Evolutionary conservation across 2,113 vertebrate genomes (phyloP).

Genomic region (Acanthisitta chloris): DNA sequence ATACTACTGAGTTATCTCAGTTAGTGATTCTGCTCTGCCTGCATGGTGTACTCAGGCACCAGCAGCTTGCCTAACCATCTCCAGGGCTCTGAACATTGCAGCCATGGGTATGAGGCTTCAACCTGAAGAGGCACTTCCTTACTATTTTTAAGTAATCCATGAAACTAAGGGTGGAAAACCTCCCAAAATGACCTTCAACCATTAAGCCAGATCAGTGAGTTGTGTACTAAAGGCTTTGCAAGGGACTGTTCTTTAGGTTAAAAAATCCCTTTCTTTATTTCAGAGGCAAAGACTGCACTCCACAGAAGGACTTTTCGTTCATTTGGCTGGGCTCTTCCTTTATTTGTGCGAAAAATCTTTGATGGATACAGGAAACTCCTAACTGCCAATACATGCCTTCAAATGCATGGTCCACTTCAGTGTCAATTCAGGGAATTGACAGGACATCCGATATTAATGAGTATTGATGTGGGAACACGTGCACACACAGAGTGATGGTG

Average conservation of each 20-base stretch:
- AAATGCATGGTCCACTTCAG: neutral
- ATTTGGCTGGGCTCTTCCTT: neutral
- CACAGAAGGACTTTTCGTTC: neutral
- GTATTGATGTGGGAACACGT: neutral
- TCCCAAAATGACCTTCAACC: neutral
- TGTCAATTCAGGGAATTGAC: neutral
- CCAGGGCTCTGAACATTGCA: neutral
- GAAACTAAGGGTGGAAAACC: neutral
- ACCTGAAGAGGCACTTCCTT: neutral
- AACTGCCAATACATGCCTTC: neutral
- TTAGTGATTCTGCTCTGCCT: neutral
- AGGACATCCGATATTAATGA: neutral
- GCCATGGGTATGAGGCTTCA: neutral
- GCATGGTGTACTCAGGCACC: rapidly evolving
- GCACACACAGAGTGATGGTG: neutral
- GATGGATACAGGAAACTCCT: neutral
- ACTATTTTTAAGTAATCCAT: neutral
- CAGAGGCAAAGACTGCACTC: neutral
- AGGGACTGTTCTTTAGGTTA: neutral
- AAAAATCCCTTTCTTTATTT: neutral
- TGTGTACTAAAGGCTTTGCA: neutral
- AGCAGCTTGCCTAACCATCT: neutral
- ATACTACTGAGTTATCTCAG: neutral
- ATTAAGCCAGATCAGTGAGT: neutral
- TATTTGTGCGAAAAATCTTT: neutral